A percentile compares a stretch with the other conserved stretches of the same genome.
Conservation (phyloP, 2,888 invertebrate genomes). For the Mantis religiosa region DNA sequence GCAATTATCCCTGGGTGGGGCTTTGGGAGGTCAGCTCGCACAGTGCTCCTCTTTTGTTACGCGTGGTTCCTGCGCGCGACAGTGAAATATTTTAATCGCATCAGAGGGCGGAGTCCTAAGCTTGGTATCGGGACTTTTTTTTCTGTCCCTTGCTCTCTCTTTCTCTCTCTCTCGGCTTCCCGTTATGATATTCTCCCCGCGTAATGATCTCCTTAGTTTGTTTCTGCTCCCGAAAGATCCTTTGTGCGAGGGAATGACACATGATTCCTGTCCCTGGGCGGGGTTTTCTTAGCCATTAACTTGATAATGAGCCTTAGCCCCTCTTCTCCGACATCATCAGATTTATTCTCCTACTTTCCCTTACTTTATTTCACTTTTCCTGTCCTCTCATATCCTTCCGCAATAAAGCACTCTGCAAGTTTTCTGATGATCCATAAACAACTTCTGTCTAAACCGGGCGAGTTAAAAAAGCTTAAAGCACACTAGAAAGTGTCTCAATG, state of each 20-base stretch:
- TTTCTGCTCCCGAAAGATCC: not conserved
- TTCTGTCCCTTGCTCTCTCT: no score
- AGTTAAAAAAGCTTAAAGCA: not conserved
- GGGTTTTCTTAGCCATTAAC: constrained; percentile 5
- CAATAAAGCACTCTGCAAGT: not conserved
- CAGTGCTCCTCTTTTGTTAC: not conserved
- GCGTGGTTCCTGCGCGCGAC: not conserved
- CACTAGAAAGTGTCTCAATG: not conserved
- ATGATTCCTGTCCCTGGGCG: not conserved
- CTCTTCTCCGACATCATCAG: not conserved
- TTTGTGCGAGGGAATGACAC: not conserved
- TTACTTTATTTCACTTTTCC: not conserved
- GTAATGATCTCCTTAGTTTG: not conserved
- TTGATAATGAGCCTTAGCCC: not conserved
- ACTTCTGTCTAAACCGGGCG: not conserved
- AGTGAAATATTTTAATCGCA: not conserved
- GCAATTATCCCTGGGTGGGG: not conserved
- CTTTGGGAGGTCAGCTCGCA: not conserved
- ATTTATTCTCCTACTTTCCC: not conserved
- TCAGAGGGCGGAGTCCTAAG: not conserved
- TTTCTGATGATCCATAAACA: not conserved
- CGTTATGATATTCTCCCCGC: not conserved
- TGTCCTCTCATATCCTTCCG: not conserved
- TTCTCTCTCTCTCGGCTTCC: not conserved
- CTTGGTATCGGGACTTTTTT: not conserved